A percentile compares a stretch with the other conserved stretches of the same genome.
Evolutionary conservation across 2,888 invertebrate species (phyloP).

Genomic region (Scrobipalpa costella): DNA sequence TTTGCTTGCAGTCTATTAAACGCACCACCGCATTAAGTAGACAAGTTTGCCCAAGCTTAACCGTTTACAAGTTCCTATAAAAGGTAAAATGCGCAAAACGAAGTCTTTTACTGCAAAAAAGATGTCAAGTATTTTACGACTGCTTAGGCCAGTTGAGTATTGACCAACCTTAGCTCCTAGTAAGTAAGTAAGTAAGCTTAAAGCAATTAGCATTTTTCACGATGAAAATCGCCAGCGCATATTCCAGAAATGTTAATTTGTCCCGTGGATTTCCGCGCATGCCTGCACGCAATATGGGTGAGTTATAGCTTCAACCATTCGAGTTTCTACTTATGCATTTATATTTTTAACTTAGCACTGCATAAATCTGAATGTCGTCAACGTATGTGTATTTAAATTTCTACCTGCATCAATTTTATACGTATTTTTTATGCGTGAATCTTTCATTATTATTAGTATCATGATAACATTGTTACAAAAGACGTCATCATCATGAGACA

Average conservation of each 20-base stretch:
- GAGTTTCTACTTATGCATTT: constrained; percentile 8
- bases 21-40: not conserved
- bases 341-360: constrained; percentile 14
- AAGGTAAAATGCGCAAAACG: constrained; percentile 10
- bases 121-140: constrained; percentile 14
- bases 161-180: constrained; percentile 1
- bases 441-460: too few species aligned
- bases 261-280: constrained; percentile 8
- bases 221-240: constrained; percentile 5
- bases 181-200: not conserved
- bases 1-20: constrained; percentile 8
- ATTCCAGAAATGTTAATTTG: constrained; percentile 17
- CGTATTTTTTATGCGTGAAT: not conserved
- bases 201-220: constrained; percentile 14
- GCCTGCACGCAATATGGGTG: constrained; percentile 21
- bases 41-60: not conserved
- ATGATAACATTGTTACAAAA: not conserved
- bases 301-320: constrained; percentile 3
- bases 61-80: constrained; percentile 17
- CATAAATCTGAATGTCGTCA: not conserved
- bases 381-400: not conserved
- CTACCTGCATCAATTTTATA: not conserved
- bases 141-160: not conserved
- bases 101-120: constrained; percentile 8
- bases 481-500: not conserved